A percentile compares a stretch with the other conserved stretches of the same genome.
phyloP scores from a whole-genome alignment of 2,888 invertebrate species.

The Drosophila pseudotalamancana region DNA sequence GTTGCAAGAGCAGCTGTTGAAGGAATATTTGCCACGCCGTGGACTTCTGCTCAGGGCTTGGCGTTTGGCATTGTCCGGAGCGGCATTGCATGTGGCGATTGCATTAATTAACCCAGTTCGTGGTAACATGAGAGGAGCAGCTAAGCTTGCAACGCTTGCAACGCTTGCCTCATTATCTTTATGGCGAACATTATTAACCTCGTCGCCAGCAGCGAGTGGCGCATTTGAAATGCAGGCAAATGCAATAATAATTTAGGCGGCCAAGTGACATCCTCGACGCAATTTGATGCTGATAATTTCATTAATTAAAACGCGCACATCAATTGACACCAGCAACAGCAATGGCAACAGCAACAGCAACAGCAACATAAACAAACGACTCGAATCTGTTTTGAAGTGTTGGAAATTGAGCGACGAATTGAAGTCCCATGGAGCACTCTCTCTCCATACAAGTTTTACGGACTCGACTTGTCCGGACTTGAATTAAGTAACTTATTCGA shows the following conservation, averaged over 20 bases:
- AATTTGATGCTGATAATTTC: slow-evolving; percentile 59
- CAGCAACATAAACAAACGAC: slow-evolving; percentile 11
- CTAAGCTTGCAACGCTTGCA: not conserved
- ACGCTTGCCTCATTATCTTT: slow-evolving; percentile 15
- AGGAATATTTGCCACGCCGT: not conserved
- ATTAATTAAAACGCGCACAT: slow-evolving; percentile 59
- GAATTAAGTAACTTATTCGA: slow-evolving; percentile 34
- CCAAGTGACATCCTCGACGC: slow-evolving; percentile 47
- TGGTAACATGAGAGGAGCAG: not conserved
- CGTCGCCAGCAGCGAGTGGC: slow-evolving; percentile 1
- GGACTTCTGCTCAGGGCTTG: not conserved
- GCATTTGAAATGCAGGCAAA: slow-evolving; percentile 49
- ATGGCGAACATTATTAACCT: slow-evolving; percentile 23
- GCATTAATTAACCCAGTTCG: slow-evolving; percentile 32
- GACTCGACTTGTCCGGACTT: slow-evolving; percentile 29
- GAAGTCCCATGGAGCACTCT: slow-evolving; percentile 26
- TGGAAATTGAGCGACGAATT: slow-evolving; percentile 33
- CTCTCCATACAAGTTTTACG: slow-evolving; percentile 11
- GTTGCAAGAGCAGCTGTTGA: not conserved
- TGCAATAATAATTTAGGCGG: slow-evolving; percentile 41
- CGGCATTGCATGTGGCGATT: slow-evolving; percentile 36
- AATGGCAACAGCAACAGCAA: not conserved
- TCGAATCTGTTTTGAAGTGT: slow-evolving; percentile 27
- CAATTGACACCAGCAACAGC: slow-evolving; percentile 17
- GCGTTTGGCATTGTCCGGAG: slow-evolving; percentile 16